A percentile compares a stretch with the other conserved stretches of the same genome.
Evolutionary conservation across 2,113 vertebrate species (phyloP).

Genomic region (Gopherus evgoodei): DNA sequence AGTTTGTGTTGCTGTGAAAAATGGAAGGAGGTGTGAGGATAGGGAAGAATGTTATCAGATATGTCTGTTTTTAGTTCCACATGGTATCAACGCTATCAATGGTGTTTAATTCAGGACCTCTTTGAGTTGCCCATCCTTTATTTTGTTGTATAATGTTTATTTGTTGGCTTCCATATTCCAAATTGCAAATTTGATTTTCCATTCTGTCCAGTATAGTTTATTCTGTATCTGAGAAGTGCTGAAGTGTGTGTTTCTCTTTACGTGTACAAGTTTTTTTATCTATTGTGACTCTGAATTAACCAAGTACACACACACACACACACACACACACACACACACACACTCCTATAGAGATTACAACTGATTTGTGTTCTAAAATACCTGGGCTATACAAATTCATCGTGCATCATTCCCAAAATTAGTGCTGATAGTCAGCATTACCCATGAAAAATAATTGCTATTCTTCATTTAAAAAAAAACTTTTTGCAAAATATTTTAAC

Average conservation of each 20-base stretch:
- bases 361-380: not conserved
- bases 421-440: not conserved
- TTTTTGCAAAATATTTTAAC: not conserved
- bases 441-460: not conserved
- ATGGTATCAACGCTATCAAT: not conserved
- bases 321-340: no score
- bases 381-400: not conserved
- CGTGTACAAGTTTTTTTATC: not conserved
- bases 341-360: accelerated
- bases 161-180: constrained; percentile 23
- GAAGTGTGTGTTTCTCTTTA: not conserved
- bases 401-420: not conserved
- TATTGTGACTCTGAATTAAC: not conserved
- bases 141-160: constrained; percentile 33
- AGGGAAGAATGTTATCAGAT: not conserved
- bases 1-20: not conserved
- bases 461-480: not conserved
- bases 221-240: not conserved
- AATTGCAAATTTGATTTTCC: constrained; percentile 43
- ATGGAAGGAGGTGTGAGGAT: not conserved
- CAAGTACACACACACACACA: no score
- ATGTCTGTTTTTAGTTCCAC: not conserved
- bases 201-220: not conserved
- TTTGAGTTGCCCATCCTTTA: constrained; percentile 21
- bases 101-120: constrained; percentile 43